Conservation (phyloP, 2,888 invertebrate species). For the Eupeodes latifasciatus region DNA sequence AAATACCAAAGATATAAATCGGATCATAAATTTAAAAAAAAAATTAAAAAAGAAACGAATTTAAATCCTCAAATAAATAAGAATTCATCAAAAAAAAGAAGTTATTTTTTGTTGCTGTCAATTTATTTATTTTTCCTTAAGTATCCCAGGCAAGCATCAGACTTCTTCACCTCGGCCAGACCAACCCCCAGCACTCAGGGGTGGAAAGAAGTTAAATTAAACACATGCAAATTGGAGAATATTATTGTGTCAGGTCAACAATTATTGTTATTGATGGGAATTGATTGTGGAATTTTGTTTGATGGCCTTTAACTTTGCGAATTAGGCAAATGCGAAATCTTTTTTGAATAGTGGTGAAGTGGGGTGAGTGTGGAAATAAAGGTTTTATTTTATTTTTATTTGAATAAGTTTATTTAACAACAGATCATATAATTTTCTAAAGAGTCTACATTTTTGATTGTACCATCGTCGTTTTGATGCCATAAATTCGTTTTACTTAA, state of each 20-base stretch:
- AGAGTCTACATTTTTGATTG: too few species aligned
- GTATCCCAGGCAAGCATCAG: background rate
- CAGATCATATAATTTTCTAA: too few species aligned
- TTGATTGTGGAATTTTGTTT: background rate
- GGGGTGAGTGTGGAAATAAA: too few species aligned
- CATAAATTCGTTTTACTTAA: too few species aligned
- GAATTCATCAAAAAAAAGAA: conserved; percentile 12
- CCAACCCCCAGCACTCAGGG: too few species aligned
- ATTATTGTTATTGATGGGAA: background rate
- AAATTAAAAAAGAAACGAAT: background rate
- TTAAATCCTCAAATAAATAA: conserved; percentile 57
- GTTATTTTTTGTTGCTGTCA: background rate
- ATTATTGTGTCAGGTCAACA: background rate
- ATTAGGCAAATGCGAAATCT: background rate
- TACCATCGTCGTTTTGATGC: background rate
- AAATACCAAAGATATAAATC: conserved; percentile 27
- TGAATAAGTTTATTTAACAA: too few species aligned
- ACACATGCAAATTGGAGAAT: background rate
- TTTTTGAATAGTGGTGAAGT: background rate
- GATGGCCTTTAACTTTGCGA: background rate
- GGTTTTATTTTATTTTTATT: too few species aligned
- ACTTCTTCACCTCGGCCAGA: background rate
- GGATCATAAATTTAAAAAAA: background rate
- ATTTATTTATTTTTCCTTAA: background rate
- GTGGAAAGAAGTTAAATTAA: background rate